These are phyloP conservation scores for Tachypleus tridentatus DNA, from an alignment of 1,140 invertebrate genomes.

Conservation along the genomic window DNA sequence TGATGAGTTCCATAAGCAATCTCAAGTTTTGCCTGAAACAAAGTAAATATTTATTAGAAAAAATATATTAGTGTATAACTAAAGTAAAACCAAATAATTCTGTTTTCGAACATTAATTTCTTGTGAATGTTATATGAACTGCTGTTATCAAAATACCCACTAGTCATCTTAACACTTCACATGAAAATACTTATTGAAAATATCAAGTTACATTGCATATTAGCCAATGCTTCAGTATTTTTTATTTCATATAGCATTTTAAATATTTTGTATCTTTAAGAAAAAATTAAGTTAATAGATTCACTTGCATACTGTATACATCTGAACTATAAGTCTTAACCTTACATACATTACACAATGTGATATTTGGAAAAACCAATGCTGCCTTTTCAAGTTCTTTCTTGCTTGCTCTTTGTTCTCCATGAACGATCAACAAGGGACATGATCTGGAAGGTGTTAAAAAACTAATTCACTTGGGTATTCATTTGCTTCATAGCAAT, in stretches of 20 bases:
- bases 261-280: slow-evolving; percentile 4
- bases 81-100: neutral
- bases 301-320: slow-evolving; percentile 6
- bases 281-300: slow-evolving; percentile 5
- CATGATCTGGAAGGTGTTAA: too few species aligned
- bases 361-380: slow-evolving; percentile 28
- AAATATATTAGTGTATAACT: neutral
- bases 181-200: neutral
- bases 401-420: slow-evolving; percentile 46
- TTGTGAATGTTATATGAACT: too few species aligned
- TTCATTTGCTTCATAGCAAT: too few species aligned
- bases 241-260: neutral
- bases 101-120: too few species aligned
- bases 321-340: slow-evolving; percentile 9
- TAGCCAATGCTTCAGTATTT: neutral
- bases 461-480: too few species aligned
- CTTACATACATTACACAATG: slow-evolving; percentile 31
- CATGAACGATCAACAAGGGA: slow-evolving; percentile 64
- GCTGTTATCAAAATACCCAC: too few species aligned
- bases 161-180: neutral
- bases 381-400: slow-evolving; percentile 28
- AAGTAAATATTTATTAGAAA: slow-evolving; percentile 5
- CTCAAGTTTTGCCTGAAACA: slow-evolving; percentile 31
- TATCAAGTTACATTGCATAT: neutral
- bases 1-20: slow-evolving; percentile 73